Conservation (phyloP, 2,888 invertebrate genomes). For the Cephus pulcher region DNA sequence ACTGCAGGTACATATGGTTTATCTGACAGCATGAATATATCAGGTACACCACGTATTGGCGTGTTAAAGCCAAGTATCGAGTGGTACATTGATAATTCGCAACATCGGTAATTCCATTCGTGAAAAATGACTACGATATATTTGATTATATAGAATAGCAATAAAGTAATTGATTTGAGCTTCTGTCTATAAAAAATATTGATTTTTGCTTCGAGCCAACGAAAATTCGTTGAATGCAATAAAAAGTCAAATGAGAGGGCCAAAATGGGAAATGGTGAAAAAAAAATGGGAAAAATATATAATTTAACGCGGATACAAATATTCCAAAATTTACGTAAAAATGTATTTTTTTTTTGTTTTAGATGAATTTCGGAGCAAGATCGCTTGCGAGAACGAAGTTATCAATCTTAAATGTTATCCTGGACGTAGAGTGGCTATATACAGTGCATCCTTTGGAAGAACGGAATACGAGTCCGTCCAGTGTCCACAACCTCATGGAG, state of each 20-base stretch:
- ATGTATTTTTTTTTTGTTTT: slow-evolving; percentile 56
- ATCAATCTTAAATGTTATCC: slow-evolving; percentile 89
- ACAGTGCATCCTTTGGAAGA: slow-evolving; percentile 92
- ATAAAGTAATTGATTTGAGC: too few species aligned
- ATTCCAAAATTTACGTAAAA: background rate
- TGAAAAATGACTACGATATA: too few species aligned
- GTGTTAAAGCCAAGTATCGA: background rate
- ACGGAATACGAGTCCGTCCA: slow-evolving; percentile 89
- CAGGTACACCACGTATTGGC: too few species aligned
- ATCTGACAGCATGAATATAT: too few species aligned
- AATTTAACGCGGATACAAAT: background rate
- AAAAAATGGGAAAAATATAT: background rate
- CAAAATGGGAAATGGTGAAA: background rate
- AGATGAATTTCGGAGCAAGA: slow-evolving; percentile 95
- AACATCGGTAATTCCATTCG: too few species aligned
- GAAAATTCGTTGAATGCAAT: background rate
- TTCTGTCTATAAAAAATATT: too few species aligned
- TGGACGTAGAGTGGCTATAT: slow-evolving; percentile 89
- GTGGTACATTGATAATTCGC: too few species aligned
- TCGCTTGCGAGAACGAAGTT: slow-evolving; percentile 92
- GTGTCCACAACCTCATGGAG: slow-evolving; percentile 86
- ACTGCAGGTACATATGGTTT: background rate
- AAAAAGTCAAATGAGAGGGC: background rate
- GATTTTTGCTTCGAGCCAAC: background rate
- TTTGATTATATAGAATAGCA: too few species aligned